Percentiles rank a stretch among this genome's conserved stretches.
phyloP scores from a whole-genome alignment of 35 echinoderm and acorn worm genomes.

The Eucidaris tribuloides region DNA sequence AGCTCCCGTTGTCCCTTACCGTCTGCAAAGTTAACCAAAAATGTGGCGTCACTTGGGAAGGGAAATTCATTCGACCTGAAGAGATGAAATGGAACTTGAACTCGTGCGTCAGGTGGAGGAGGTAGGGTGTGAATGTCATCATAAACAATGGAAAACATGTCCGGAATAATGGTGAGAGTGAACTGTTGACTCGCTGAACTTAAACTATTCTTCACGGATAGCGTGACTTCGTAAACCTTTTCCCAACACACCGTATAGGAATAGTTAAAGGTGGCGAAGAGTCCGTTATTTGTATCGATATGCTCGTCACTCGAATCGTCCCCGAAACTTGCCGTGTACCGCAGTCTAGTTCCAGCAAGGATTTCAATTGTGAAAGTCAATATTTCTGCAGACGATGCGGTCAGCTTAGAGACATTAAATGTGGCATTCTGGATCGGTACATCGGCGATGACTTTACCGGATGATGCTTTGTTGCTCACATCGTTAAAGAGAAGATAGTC shows the following conservation, averaged over 20 bases:
- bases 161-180: not conserved
- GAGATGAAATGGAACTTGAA: conserved; percentile 4
- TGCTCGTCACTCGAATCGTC: not conserved
- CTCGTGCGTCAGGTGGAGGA: not conserved
- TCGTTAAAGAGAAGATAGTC: conserved; percentile 1
- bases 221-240: not conserved
- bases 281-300: not conserved
- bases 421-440: not conserved
- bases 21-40: conserved; percentile 3
- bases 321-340: not conserved
- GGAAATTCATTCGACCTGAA: not conserved
- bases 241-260: not conserved
- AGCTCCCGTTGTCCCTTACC: not conserved
- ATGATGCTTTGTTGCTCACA: not conserved
- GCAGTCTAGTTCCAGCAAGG: not conserved
- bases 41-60: not conserved
- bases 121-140: not conserved
- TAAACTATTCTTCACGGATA: not conserved
- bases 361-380: not conserved
- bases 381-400: not conserved
- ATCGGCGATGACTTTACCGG: not conserved
- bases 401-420: not conserved
- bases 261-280: not conserved
- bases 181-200: not conserved
- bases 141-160: conserved; percentile 5